Conservation (phyloP, 2,113 vertebrate species). For the Suricata suricatta region DNA sequence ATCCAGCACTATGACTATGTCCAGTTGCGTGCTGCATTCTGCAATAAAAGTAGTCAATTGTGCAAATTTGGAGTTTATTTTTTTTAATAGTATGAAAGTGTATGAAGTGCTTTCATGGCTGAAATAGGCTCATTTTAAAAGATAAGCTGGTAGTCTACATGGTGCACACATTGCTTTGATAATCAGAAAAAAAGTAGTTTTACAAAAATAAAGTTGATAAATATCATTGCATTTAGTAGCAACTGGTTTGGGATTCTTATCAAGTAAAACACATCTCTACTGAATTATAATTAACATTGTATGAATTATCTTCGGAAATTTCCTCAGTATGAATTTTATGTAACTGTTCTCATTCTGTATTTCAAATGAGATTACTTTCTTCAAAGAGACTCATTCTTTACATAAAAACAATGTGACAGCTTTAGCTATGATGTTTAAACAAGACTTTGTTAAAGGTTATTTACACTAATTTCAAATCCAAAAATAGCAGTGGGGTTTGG, state of each 20-base stretch:
- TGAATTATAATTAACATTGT: background rate
- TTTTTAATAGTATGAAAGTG: background rate
- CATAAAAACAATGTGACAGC: conserved; percentile 71
- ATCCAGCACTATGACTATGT: conserved; percentile 96
- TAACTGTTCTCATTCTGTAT: background rate
- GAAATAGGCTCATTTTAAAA: background rate
- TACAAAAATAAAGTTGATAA: background rate
- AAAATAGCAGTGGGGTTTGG: conserved; percentile 76
- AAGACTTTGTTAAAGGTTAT: conserved; percentile 67
- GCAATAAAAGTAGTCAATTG: conserved; percentile 70
- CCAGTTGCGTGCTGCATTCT: conserved; percentile 93
- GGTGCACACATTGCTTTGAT: background rate
- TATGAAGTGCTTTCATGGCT: background rate
- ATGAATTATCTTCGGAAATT: background rate
- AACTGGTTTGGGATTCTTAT: background rate
- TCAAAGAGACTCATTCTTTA: conserved; percentile 57
- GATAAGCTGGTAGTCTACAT: background rate
- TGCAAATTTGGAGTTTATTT: background rate
- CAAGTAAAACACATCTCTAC: background rate
- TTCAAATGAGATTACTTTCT: background rate
- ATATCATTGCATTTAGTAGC: background rate
- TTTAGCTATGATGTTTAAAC: conserved; percentile 76
- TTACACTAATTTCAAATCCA: conserved; percentile 76
- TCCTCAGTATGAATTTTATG: background rate
- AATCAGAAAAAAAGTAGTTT: background rate